Evolutionary conservation across 1,140 invertebrate genomes (phyloP), one percentile per base, ranked within the genome.

Genomic region (Drosophila jambulina): DNA sequence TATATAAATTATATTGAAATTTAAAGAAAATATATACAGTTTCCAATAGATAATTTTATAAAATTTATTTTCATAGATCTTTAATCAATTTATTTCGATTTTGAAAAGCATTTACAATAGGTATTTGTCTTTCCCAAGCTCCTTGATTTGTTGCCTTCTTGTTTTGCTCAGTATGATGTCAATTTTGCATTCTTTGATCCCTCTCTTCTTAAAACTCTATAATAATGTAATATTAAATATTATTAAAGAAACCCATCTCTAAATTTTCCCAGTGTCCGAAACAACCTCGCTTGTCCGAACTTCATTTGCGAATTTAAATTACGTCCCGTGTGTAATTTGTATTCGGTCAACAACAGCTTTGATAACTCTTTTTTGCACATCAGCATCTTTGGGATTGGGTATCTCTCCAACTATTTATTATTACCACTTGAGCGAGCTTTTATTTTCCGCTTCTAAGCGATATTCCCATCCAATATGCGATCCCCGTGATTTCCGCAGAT

Each of bases 231-330:
- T 36, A 23, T 6, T 12, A 23, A 12, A 6, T 23, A 17, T 17
- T 23, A 10, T 36, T 6, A n/a, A 12, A 5, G 0, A 32, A 32
- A 21, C 2, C 4, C 8, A 0, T 38, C 3, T 38, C 6, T 1
- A 25, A 15, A 32, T 62, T 53, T 43, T 13, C 5, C 6, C 32
- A 23, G 36, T 46, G 59, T 45, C 53, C 49, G 36, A 51, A 64
- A 76, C 54, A 64, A 58, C 53, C 27, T 64, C 19, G 36, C 9
- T 40, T 23, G 12, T 17, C 65, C 61, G 51, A 77, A 75, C 64
- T 71, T 78, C 58, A 75, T 84, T 80, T 75, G 69, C 36, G 61
- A 80, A 87, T 82, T 83, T 72, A 88, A 88, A 84, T 88, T 78
- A 62, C 70, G 69, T 64, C 46, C 25, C 29, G 43, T 65, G 43